These are phyloP conservation scores for Syritta pipiens DNA, from an alignment of 2,888 invertebrate species.

Conservation along the genomic window DNA sequence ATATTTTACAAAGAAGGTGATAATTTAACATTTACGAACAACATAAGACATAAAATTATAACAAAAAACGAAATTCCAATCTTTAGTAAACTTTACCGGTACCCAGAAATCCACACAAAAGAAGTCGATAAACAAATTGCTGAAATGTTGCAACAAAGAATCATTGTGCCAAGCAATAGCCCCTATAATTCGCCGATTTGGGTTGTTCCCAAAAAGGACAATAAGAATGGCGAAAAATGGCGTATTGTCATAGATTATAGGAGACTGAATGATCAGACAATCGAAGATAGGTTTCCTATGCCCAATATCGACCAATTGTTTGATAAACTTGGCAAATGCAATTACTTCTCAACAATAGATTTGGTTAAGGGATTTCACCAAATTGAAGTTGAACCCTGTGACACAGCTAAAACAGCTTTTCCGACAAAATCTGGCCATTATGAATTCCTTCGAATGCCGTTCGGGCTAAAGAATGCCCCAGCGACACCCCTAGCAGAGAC, in stretches of 20 bases:
- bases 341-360: conserved; percentile 64
- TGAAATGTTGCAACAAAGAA: conserved; percentile 1
- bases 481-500: conserved; percentile 76
- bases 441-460: conserved; percentile 71
- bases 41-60: conserved; percentile 5
- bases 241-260: neutral
- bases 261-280: conserved; percentile 4
- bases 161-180: neutral
- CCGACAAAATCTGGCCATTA: conserved; percentile 67
- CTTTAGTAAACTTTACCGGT: conserved; percentile 9
- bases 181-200: neutral
- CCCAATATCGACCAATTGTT: conserved; percentile 71
- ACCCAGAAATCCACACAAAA: conserved; percentile 1
- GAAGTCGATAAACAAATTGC: conserved; percentile 14
- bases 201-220: conserved; percentile 10
- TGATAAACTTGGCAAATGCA: conserved; percentile 56
- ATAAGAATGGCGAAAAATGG: neutral
- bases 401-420: conserved; percentile 71
- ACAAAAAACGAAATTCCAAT: conserved; percentile 9
- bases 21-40: neutral
- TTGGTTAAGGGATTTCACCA: conserved; percentile 66
- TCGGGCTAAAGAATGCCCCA: conserved; percentile 77
- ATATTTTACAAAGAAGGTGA: conserved; percentile 3
- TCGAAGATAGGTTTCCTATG: conserved; percentile 71
- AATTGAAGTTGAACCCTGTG: conserved; percentile 42